phyloP scores from a whole-genome alignment of 37 sponge, comb jelly and placozoan species.

The Halisarca cf. caerulea region DNA sequence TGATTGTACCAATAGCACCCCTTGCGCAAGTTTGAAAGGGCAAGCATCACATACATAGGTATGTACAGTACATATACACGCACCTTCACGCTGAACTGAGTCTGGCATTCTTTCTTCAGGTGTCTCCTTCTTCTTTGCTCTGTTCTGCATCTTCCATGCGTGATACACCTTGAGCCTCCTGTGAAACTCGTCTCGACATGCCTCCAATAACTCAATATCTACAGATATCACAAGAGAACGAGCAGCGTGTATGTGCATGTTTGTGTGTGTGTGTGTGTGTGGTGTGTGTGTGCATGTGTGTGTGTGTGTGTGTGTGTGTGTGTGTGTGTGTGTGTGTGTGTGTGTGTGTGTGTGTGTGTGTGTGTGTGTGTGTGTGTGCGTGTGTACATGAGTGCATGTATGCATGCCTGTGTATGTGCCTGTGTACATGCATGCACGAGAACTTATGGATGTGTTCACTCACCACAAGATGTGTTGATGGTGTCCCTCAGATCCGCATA shows the following conservation, averaged over 20 bases:
- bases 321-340: background rate
- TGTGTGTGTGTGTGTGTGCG: background rate
- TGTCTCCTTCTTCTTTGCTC: constrained; percentile 36
- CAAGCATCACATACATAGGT: no score
- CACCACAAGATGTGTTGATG: constrained; percentile 95
- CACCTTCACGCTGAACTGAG: constrained; percentile 15
- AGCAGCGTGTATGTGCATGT: no score
- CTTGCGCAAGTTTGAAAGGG: no score
- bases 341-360: background rate
- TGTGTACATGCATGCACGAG: no score
- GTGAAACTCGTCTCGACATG: constrained; percentile 95
- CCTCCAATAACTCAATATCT: constrained; percentile 93
- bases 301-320: no score
- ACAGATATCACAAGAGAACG: no score
- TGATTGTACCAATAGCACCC: no score
- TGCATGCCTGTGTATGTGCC: background rate
- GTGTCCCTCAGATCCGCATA: constrained; percentile 93
- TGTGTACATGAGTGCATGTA: no score
- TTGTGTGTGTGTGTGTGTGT: no score
- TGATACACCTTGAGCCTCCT: constrained; percentile 92
- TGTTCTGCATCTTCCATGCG: constrained; percentile 93
- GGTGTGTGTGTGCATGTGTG: no score
- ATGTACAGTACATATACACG: no score
- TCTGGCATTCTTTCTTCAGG: constrained; percentile 1
- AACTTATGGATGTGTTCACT: no score